Conservation (phyloP, 2,797 vertebrate genomes). For the Myotis findleyi region DNA sequence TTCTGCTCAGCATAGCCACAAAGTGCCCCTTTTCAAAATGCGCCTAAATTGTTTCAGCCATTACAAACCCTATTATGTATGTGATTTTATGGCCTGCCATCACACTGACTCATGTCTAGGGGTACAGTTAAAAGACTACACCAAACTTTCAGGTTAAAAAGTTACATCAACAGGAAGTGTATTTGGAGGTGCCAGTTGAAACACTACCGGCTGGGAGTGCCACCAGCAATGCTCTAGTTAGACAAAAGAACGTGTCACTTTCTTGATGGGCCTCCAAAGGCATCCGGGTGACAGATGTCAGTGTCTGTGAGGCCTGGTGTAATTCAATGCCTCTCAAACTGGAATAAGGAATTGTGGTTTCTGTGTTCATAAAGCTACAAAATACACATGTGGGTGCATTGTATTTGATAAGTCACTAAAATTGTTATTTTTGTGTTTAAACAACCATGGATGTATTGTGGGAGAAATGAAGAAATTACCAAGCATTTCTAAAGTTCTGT, state of each 20-base stretch:
- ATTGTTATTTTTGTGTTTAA: not conserved
- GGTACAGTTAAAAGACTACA: not conserved
- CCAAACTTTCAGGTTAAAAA: constrained; percentile 31
- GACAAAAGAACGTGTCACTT: not conserved
- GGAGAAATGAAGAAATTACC: not conserved
- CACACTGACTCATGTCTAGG: not conserved
- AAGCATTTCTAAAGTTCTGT: not conserved
- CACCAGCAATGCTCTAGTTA: not conserved
- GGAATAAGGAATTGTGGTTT: not conserved
- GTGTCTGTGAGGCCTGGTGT: not conserved
- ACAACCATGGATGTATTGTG: not conserved
- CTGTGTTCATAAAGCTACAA: not conserved
- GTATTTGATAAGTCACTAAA: not conserved
- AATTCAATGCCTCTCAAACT: not conserved
- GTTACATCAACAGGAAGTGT: not conserved
- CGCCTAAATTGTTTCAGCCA: not conserved
- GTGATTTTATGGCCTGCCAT: not conserved
- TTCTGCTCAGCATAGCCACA: not conserved
- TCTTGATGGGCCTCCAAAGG: not conserved
- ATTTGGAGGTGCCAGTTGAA: not conserved
- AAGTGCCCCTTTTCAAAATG: not conserved
- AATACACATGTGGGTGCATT: not conserved
- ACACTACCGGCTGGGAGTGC: not conserved
- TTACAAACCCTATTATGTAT: not conserved
- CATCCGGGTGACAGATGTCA: constrained; percentile 53